phyloP scores from a whole-genome alignment of 2,797 vertebrate species.

The Heterohyrax brucei region DNA sequence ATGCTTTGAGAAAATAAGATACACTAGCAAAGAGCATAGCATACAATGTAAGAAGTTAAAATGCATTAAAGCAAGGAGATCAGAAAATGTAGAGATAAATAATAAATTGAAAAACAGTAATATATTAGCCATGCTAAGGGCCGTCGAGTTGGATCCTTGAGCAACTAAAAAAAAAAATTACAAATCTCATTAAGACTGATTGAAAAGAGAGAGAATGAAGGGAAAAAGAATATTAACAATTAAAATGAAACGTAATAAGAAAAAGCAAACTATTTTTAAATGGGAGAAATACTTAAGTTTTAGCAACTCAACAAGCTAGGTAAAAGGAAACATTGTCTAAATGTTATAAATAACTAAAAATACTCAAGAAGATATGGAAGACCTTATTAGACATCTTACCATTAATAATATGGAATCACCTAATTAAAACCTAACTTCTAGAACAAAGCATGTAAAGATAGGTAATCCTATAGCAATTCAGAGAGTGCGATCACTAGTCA shows the following conservation, averaged over 20 bases:
- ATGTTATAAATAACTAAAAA: neutral
- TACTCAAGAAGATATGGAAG: neutral
- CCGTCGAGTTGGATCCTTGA: neutral
- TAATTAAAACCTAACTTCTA: neutral
- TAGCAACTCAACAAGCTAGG: neutral
- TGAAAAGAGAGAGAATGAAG: neutral
- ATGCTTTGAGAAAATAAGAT: constrained; percentile 15
- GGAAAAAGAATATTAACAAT: neutral
- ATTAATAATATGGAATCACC: neutral
- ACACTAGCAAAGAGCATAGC: neutral
- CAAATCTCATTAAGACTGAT: neutral
- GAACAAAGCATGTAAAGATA: constrained; percentile 6
- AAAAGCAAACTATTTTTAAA: neutral
- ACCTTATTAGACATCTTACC: neutral
- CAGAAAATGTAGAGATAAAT: neutral
- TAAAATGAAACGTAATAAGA: neutral
- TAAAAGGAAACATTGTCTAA: constrained; percentile 2
- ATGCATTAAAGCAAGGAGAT: neutral
- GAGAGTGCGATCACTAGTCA: neutral
- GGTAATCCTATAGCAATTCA: constrained; percentile 6
- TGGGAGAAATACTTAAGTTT: neutral
- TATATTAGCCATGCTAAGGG: neutral
- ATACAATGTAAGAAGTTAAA: neutral
- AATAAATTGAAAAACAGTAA: constrained; percentile 26
- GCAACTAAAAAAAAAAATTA: neutral